Percentiles rank a stretch among this genome's conserved stretches.
phyloP scores from a whole-genome alignment of 2,888 invertebrate species.

The Ennomos fuscantarius region DNA sequence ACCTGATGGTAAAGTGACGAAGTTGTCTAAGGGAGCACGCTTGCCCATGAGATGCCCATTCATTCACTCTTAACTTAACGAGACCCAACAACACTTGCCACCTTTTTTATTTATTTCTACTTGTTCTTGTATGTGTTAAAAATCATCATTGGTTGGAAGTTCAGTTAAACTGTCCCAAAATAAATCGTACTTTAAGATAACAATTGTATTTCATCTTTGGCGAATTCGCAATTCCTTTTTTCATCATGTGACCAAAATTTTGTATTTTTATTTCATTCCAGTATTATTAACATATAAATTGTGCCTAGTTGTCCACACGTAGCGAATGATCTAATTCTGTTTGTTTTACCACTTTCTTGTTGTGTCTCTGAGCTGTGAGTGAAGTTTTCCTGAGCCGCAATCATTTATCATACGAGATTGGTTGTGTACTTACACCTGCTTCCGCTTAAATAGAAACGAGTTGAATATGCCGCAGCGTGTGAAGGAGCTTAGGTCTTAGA shows the following conservation, averaged over 20 bases:
- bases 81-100: no score
- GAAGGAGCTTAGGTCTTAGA: neutral
- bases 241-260: neutral
- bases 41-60: no score
- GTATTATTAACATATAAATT: neutral
- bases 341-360: constrained; percentile 23
- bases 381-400: constrained; percentile 4
- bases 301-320: constrained; percentile 1
- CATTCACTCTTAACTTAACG: no score
- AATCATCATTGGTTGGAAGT: no score
- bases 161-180: no score
- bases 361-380: constrained; percentile 5
- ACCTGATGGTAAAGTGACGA: no score
- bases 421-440: constrained; percentile 4
- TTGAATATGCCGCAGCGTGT: constrained; percentile 9
- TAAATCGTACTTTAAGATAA: no score
- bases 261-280: neutral
- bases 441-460: constrained; percentile 16
- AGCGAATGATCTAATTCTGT: constrained; percentile 18
- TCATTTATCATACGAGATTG: constrained; percentile 26
- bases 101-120: no score
- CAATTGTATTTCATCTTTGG: no score
- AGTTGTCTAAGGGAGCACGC: no score
- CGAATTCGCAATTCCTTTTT: no score
- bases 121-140: no score